Conservation (phyloP, 92 coral and sea anemone genomes). For the Scolanthus callimorphus region DNA sequence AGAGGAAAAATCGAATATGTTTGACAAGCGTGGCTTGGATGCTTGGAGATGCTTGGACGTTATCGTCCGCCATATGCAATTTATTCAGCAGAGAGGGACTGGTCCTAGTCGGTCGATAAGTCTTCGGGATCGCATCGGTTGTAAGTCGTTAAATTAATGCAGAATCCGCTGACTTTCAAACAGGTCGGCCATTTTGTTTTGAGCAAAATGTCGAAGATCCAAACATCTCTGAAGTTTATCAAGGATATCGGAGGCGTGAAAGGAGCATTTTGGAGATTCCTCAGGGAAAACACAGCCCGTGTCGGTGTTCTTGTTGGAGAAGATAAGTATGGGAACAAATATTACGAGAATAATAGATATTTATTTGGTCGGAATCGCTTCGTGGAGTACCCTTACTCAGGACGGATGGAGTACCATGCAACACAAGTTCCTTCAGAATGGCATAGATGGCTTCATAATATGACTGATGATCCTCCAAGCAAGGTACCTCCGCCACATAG, state of each 20-base stretch:
- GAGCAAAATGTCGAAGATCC: conserved; percentile 29
- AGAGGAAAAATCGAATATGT: background rate
- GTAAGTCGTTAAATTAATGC: too few species aligned
- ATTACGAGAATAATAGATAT: conserved; percentile 83
- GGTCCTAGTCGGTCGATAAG: too few species aligned
- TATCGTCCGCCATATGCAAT: conserved; percentile 39
- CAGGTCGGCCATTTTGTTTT: conserved; percentile 66
- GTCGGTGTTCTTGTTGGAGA: conserved; percentile 77
- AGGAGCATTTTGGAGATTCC: conserved; percentile 64
- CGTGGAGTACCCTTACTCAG: conserved; percentile 83
- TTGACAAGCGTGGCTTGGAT: too few species aligned
- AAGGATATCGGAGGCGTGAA: conserved; percentile 79
- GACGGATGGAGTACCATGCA: conserved; percentile 77
- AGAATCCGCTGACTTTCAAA: conserved; percentile 12
- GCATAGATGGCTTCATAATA: conserved; percentile 99
- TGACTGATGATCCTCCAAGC: conserved; percentile 93
- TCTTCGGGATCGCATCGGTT: too few species aligned
- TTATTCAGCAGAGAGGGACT: background rate
- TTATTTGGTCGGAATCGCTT: conserved; percentile 85
- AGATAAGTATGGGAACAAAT: conserved; percentile 94
- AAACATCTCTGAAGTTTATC: conserved; percentile 48
- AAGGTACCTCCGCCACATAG: conserved; percentile 75
- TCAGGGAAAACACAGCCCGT: conserved; percentile 82
- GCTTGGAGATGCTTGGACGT: background rate
- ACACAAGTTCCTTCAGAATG: conserved; percentile 93